phyloP scores from a whole-genome alignment of 2,797 vertebrate species.

The Melanotaenia maccullochi region DNA sequence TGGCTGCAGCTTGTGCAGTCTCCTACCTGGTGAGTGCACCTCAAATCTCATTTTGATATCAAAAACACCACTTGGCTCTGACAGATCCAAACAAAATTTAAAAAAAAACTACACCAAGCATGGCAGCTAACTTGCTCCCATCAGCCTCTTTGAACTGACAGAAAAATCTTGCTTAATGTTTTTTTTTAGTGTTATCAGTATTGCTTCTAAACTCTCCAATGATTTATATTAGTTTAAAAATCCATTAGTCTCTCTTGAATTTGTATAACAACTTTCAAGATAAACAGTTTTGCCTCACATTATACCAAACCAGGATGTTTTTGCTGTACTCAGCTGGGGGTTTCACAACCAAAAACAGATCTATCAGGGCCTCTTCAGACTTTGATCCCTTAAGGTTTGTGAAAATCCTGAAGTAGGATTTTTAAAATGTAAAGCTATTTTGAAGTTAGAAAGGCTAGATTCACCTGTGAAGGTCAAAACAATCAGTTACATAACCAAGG shows the following conservation, averaged over 20 bases:
- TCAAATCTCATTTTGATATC: slow-evolving; percentile 5
- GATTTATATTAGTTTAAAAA: neutral
- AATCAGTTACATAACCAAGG: slow-evolving; percentile 48
- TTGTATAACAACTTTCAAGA: slow-evolving; percentile 11
- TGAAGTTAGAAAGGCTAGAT: slow-evolving; percentile 32
- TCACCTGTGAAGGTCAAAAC: slow-evolving; percentile 34
- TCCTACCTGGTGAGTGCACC: neutral
- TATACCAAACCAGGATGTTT: slow-evolving; percentile 4
- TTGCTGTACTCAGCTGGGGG: neutral
- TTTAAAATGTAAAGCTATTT: slow-evolving; percentile 43
- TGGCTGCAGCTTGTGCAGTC: slow-evolving; percentile 9
- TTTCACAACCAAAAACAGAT: slow-evolving; percentile 23
- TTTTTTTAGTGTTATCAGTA: slow-evolving; percentile 14
- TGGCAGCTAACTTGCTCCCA: slow-evolving; percentile 42
- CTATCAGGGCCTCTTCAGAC: slow-evolving; percentile 26
- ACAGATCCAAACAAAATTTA: slow-evolving; percentile 46
- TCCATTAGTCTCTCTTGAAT: slow-evolving; percentile 39
- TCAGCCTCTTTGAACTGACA: slow-evolving; percentile 1
- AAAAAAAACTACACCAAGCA: neutral
- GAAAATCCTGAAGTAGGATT: slow-evolving; percentile 36
- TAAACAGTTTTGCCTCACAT: slow-evolving; percentile 12
- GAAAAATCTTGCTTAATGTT: slow-evolving; percentile 19
- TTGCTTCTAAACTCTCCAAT: slow-evolving; percentile 23
- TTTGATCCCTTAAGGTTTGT: slow-evolving; percentile 43
- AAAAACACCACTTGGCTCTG: slow-evolving; percentile 26